phyloP scores from a whole-genome alignment of 2,797 vertebrate genomes.

The Pipistrellus nathusii region DNA sequence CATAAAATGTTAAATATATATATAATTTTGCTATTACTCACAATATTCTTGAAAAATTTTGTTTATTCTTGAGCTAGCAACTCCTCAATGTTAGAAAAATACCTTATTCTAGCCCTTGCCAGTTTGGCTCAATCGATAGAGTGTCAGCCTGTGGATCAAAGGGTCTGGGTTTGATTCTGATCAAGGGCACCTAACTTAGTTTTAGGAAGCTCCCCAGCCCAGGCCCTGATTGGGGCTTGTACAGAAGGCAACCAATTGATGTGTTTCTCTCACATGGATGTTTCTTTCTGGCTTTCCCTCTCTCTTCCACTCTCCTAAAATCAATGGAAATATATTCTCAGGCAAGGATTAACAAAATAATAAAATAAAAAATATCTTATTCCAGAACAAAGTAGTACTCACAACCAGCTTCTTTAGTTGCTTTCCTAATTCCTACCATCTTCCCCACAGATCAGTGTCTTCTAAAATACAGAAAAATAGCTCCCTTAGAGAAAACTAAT shows the following conservation, averaged over 20 bases:
- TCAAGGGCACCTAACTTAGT: no score
- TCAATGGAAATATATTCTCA: no score
- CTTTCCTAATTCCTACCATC: neutral
- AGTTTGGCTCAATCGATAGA: no score
- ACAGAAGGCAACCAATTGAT: no score
- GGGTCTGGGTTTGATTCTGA: no score
- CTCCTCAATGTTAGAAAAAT: neutral
- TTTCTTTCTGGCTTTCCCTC: no score
- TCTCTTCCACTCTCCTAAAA: no score
- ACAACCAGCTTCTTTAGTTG: neutral
- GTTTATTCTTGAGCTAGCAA: slow-evolving; percentile 36
- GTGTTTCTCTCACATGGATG: no score
- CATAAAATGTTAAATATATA: slow-evolving; percentile 40
- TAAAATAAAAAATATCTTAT: neutral
- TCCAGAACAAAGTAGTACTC: neutral
- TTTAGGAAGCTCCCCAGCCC: no score
- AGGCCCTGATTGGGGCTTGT: no score
- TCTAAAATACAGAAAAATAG: neutral
- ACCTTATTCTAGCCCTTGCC: neutral
- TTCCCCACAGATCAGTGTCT: neutral
- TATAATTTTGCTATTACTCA: slow-evolving; percentile 25
- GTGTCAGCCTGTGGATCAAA: no score
- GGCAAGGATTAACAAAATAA: no score
- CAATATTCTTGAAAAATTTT: slow-evolving; percentile 20
- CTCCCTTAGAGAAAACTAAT: neutral